Conservation (phyloP, 2,888 invertebrate genomes). For the Perizoma flavofasciatum region DNA sequence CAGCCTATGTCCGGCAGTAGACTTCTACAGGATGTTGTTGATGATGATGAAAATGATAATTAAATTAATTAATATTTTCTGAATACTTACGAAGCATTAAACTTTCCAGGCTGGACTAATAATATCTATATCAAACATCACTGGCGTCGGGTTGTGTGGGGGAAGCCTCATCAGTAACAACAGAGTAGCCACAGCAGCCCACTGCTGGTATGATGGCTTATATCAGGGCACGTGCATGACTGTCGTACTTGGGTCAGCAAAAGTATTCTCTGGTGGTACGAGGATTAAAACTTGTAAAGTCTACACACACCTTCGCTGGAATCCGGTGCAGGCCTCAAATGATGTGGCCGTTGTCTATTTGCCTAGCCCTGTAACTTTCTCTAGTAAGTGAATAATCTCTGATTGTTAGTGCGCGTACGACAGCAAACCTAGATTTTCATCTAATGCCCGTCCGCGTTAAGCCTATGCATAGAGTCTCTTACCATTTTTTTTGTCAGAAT, state of each 20-base stretch:
- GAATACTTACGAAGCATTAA: neutral
- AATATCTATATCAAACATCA: constrained; percentile 22
- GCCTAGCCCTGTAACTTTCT: constrained; percentile 33
- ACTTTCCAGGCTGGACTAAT: constrained; percentile 43
- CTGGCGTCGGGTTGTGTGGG: constrained; percentile 49
- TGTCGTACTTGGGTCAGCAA: constrained; percentile 55
- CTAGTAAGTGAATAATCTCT: constrained; percentile 35
- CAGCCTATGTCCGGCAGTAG: too few relatives aligned
- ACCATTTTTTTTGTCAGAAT: too few relatives aligned
- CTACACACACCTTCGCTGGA: constrained; percentile 49
- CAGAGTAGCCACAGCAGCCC: constrained; percentile 50
- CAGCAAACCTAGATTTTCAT: too few relatives aligned
- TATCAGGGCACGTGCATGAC: constrained; percentile 48
- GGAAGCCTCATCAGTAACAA: constrained; percentile 45
- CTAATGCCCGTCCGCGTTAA: too few relatives aligned
- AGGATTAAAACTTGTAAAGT: constrained; percentile 45
- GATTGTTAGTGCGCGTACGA: too few relatives aligned
- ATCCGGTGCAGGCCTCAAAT: constrained; percentile 43
- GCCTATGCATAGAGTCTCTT: too few relatives aligned
- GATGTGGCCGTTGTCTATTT: constrained; percentile 54
- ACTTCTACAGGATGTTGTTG: too few relatives aligned
- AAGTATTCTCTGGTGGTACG: constrained; percentile 52
- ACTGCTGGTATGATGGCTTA: constrained; percentile 55
- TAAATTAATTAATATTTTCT: too few relatives aligned
- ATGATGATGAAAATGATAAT: too few relatives aligned